Percentiles rank a stretch among this genome's conserved stretches.
phyloP scores from a whole-genome alignment of 1,140 invertebrate genomes.

The Maniola jurtina region DNA sequence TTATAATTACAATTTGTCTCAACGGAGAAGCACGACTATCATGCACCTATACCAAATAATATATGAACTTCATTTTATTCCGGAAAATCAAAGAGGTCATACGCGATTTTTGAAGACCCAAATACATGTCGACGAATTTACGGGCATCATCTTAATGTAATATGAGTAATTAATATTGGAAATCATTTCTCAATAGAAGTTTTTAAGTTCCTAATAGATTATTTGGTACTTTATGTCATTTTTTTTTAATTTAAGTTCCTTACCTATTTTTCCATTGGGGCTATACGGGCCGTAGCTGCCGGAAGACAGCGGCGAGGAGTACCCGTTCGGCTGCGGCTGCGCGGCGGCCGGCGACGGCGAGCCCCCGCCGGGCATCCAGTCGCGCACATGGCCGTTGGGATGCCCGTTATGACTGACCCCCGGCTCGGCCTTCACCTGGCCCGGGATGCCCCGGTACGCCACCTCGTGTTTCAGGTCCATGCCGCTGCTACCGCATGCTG shows the following conservation, averaged over 20 bases:
- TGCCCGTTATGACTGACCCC: slow-evolving; percentile 79
- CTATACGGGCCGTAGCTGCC: slow-evolving; percentile 92
- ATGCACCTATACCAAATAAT: too few relatives aligned
- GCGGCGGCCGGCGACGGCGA: slow-evolving; percentile 62
- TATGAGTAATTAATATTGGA: too few relatives aligned
- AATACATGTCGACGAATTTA: too few relatives aligned
- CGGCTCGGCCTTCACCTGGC: slow-evolving; percentile 71
- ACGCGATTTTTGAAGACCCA: too few relatives aligned
- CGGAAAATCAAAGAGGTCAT: too few relatives aligned
- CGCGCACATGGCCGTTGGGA: slow-evolving; percentile 89
- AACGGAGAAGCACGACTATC: too few relatives aligned
- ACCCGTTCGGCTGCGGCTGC: slow-evolving; percentile 84
- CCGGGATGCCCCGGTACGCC: slow-evolving; percentile 67
- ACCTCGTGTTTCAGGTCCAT: slow-evolving; percentile 75
- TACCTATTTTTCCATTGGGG: slow-evolving; percentile 91
- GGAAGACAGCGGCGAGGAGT: slow-evolving; percentile 89
- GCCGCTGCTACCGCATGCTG: slow-evolving; percentile 74
- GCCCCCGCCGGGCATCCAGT: slow-evolving; percentile 87
- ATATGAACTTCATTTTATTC: too few relatives aligned
- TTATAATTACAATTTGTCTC: too few relatives aligned
- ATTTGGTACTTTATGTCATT: too few relatives aligned
- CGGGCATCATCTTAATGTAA: too few relatives aligned
- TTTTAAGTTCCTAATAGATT: too few relatives aligned
- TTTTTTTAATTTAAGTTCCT: slow-evolving; percentile 58
- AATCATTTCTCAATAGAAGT: too few relatives aligned